Evolutionary conservation across 1,140 invertebrate species (phyloP).

Genomic region (Drosophila arawakana): DNA sequence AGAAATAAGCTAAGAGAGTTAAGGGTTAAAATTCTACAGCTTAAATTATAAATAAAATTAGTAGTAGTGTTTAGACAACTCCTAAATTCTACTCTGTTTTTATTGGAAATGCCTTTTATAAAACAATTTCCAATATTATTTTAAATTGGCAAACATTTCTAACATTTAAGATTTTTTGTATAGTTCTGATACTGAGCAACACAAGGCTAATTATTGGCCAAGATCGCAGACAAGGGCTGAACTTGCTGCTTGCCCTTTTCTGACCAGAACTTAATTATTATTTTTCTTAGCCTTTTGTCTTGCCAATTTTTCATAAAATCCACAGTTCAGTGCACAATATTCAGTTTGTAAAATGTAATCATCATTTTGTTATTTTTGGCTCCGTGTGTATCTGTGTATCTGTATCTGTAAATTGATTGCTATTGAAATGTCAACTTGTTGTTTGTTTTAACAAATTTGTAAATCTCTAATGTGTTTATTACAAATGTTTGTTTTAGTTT

Average conservation of each 20-base stretch:
- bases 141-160: too few species aligned
- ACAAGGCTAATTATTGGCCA: constrained; percentile 7
- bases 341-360: not conserved
- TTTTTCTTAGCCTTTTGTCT: not conserved
- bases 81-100: too few species aligned
- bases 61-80: too few species aligned
- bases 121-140: too few species aligned
- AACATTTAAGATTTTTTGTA: not conserved
- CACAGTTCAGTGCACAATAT: not conserved
- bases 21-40: too few species aligned
- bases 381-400: constrained; percentile 29
- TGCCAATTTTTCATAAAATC: constrained; percentile 11
- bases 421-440: constrained; percentile 27
- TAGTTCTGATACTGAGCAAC: not conserved
- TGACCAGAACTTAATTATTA: not conserved
- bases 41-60: too few species aligned
- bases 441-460: constrained; percentile 7
- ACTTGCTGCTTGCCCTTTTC: not conserved
- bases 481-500: constrained; percentile 15
- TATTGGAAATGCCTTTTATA: too few species aligned
- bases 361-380: constrained; percentile 14
- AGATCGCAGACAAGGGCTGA: constrained; percentile 12
- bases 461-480: constrained; percentile 18
- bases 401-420: constrained; percentile 31
- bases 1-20: not conserved